Conservation (phyloP, 2,888 invertebrate species). For the Dynastes hyllus region DNA sequence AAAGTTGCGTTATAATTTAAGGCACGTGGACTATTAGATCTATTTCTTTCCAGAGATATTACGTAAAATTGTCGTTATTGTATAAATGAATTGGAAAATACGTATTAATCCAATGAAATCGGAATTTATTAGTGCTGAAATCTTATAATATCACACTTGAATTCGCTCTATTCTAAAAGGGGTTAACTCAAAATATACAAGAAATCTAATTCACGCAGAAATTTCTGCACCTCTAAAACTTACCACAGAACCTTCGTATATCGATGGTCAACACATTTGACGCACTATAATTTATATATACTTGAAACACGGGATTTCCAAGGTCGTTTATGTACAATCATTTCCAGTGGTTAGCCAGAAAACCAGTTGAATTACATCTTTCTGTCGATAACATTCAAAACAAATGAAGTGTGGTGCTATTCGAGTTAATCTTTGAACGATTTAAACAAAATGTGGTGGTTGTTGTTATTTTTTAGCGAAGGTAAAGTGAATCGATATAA, state of each 20-base stretch:
- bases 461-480: conserved; percentile 4
- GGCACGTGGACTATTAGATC: not conserved
- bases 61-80: too few relatives aligned
- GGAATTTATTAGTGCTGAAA: too few relatives aligned
- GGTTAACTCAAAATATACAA: too few relatives aligned
- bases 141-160: too few relatives aligned
- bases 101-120: too few relatives aligned
- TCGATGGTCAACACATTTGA: conserved; percentile 31
- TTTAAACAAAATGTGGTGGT: conserved; percentile 25
- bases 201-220: not conserved
- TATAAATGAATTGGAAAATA: too few relatives aligned
- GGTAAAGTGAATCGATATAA: not conserved
- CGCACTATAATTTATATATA: conserved; percentile 48
- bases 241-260: conserved; percentile 20
- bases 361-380: conserved; percentile 38
- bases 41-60: not conserved
- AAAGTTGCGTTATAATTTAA: not conserved
- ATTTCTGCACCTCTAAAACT: not conserved
- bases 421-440: not conserved
- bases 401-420: conserved; percentile 22
- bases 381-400: conserved; percentile 12
- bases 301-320: conserved; percentile 58
- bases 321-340: conserved; percentile 51
- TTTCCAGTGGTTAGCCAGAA: conserved; percentile 29
- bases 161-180: too few relatives aligned